phyloP scores from a whole-genome alignment of 2,888 invertebrate species.

The Ariolimax columbianus region DNA sequence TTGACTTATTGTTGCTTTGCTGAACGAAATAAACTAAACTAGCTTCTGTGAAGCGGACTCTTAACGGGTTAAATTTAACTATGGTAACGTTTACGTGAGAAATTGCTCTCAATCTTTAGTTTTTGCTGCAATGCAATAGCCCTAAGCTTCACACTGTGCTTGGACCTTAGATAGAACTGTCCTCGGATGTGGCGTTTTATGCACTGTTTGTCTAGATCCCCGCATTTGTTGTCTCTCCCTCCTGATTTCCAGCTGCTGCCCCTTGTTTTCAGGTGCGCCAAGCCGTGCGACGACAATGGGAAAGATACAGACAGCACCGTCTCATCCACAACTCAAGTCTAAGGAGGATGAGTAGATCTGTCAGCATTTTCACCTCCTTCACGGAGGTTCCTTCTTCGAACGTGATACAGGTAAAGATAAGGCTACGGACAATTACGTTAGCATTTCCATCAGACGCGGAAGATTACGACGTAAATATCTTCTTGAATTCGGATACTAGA shows the following conservation, averaged over 20 bases:
- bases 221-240: neutral
- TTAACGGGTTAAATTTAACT: too few species aligned
- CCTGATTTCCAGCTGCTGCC: conserved; percentile 15
- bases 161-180: neutral
- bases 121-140: too few species aligned
- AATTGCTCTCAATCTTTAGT: too few species aligned
- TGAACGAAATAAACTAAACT: too few species aligned
- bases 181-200: neutral
- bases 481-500: too few species aligned
- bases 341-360: conserved; percentile 66
- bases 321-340: conserved; percentile 66
- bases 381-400: conserved; percentile 64
- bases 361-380: conserved; percentile 70
- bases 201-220: neutral
- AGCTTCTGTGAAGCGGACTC: too few species aligned
- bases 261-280: conserved; percentile 62
- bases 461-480: too few species aligned
- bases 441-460: neutral
- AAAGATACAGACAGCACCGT: conserved; percentile 64
- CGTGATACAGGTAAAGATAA: conserved; percentile 27
- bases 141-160: neutral
- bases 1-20: too few species aligned
- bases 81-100: too few species aligned
- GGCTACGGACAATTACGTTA: neutral
- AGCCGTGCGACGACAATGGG: conserved; percentile 65